Conservation (phyloP, 2,888 invertebrate species). For the Ormyrus rosae region DNA sequence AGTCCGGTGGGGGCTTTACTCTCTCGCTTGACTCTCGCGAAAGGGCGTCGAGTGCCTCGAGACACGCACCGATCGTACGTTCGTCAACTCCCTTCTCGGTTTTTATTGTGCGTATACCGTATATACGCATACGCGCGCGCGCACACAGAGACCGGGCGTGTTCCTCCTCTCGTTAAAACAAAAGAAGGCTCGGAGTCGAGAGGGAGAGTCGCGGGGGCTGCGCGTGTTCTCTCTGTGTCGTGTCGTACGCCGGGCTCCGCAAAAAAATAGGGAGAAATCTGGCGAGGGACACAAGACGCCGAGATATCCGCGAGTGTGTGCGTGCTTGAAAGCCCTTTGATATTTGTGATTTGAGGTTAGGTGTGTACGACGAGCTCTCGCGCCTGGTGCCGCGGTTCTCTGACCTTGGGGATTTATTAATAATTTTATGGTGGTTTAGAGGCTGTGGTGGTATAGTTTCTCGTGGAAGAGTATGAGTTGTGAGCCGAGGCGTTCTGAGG, state of each 20-base stretch:
- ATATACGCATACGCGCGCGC: no score
- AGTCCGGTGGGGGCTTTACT: constrained; percentile 17
- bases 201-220: background rate
- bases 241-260: background rate
- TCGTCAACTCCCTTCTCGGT: background rate
- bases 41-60: constrained; percentile 46
- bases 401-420: constrained; percentile 40
- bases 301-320: background rate
- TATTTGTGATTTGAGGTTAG: constrained; percentile 44
- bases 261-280: background rate
- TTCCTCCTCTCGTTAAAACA: constrained; percentile 33
- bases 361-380: background rate
- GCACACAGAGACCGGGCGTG: no score
- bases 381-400: constrained; percentile 2
- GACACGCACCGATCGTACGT: constrained; percentile 21
- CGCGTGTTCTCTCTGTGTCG: background rate
- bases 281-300: background rate
- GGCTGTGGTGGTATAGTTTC: constrained; percentile 2
- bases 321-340: constrained; percentile 13
- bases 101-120: background rate
- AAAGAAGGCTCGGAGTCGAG: constrained; percentile 16
- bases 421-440: constrained; percentile 11
- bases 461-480: no score
- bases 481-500: no score
- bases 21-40: constrained; percentile 43